Base-by-base conservation (phyloP, 2,888 invertebrate genomes). In the Venusia cambrica region DNA sequence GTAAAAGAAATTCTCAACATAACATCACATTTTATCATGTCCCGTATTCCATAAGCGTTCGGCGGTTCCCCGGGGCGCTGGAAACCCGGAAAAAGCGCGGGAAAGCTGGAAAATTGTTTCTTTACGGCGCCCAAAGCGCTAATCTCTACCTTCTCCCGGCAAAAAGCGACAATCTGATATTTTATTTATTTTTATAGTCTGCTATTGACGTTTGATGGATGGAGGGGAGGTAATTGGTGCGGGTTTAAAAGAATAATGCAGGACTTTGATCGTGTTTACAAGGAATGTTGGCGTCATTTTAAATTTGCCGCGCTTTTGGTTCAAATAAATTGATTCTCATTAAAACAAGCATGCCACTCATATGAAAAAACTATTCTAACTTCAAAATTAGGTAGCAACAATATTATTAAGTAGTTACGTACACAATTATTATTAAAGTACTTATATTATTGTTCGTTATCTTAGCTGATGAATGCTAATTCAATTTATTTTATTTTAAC, bases 21-120 rank as follows among this genome's bases (percentile, higher is more conserved):
- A 65, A 75, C 77, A 71, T 67, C 57, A 64, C 67, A 81, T 74
- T 84, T 78, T 77, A 79, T 81, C 80, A 78, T 76, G 81, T 69
- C 68, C 63, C 64, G 70, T 68, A 72, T 75, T 76, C 73, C 65
- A 75, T 73, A 77, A 72, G 63, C 62, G 61, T 52, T 49, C 48
- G 57, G 41, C 50, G 51, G 62, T 64, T 73, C 75, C 40, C 73
- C 62, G 57, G 61, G 54, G 72, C 63, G 70, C 55, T 62, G 71
- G 64, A 68, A 73, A 64, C 62, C 70, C 72, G 69, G 79, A 65
- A 85, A 85, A 87, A n/a, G n/a, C n/a, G 70, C 55, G 62, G 71
- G 64, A 68, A 73, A 64, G 63, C 70, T 71, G 69, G 79, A 65
- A 85, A 85, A 87, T 85, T 85, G 85, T 85, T 87, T 85, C 83